A percentile compares a stretch with the other conserved stretches of the same genome.
These are phyloP conservation scores for Nymphalis c-album DNA, from an alignment of 2,888 invertebrate genomes.

Conservation along the genomic window DNA sequence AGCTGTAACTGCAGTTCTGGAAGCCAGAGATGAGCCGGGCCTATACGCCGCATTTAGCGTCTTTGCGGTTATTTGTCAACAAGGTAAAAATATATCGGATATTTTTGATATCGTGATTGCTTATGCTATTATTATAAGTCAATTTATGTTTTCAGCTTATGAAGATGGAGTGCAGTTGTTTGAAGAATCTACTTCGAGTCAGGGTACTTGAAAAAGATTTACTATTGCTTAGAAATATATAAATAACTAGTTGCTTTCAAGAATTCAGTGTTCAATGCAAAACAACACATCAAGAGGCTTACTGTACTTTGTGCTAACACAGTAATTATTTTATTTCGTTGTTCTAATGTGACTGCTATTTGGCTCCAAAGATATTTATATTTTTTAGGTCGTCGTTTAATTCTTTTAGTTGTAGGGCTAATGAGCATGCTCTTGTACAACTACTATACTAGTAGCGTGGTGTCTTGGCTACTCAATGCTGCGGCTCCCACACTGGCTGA, in stretches of 20 bases:
- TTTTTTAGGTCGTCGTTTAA: constrained; percentile 57
- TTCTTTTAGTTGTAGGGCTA: constrained; percentile 62
- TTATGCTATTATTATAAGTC: not conserved
- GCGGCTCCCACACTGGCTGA: constrained; percentile 69
- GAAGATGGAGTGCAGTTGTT: constrained; percentile 60
- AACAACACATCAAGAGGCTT: too few species aligned
- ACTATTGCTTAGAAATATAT: too few species aligned
- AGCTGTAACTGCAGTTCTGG: constrained; percentile 57
- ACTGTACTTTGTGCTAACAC: too few species aligned
- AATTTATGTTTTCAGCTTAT: constrained; percentile 54
- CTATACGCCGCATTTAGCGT: constrained; percentile 64
- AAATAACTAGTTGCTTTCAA: too few species aligned
- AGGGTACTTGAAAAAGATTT: constrained; percentile 50
- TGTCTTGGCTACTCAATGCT: constrained; percentile 80
- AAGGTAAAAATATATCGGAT: constrained; percentile 48
- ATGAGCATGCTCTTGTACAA: constrained; percentile 79
- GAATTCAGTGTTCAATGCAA: too few species aligned
- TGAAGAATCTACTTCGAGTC: constrained; percentile 55
- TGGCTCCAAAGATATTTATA: not conserved
- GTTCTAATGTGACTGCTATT: too few species aligned
- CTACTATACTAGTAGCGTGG: constrained; percentile 83
- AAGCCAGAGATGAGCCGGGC: constrained; percentile 54
- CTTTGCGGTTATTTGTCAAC: constrained; percentile 67
- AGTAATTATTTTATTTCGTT: too few species aligned
- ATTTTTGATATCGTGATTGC: not conserved